Conservation (phyloP, 2,113 vertebrate species). For the Sialia sialis region DNA sequence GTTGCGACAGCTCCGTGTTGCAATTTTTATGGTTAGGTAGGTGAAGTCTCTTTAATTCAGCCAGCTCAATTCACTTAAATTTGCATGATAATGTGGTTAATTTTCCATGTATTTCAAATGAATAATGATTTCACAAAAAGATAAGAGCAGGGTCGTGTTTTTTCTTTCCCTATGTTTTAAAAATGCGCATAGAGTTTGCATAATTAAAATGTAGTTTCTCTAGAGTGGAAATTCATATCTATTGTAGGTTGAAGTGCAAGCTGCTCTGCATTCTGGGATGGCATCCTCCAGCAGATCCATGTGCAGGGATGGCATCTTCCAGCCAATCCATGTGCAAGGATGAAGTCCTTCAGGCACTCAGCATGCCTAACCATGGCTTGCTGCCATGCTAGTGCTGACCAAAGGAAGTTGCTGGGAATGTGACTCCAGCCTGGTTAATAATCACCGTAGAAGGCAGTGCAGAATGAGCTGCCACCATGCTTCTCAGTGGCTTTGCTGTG, state of each 20-base stretch:
- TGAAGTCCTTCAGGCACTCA: not conserved
- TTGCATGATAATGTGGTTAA: slow-evolving; percentile 57
- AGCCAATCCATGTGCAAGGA: not conserved
- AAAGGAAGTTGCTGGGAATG: not conserved
- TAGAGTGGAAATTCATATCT: not conserved
- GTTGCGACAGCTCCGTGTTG: not conserved
- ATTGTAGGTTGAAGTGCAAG: not conserved
- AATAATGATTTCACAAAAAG: slow-evolving; percentile 41
- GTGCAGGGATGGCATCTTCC: not conserved
- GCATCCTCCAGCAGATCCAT: not conserved
- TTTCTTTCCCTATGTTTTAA: not conserved
- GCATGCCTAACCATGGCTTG: not conserved
- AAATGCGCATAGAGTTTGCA: slow-evolving; percentile 28
- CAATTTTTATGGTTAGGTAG: slow-evolving; percentile 26
- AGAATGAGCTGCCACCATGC: fast-evolving
- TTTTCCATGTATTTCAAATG: slow-evolving; percentile 36
- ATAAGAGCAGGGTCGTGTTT: slow-evolving; percentile 9
- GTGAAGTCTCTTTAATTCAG: slow-evolving; percentile 40
- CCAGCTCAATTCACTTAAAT: slow-evolving; percentile 22
- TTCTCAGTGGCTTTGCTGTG: not conserved
- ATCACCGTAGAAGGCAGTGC: not conserved
- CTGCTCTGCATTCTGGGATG: not conserved
- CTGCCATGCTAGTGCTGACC: not conserved
- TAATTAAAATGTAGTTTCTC: slow-evolving; percentile 5
- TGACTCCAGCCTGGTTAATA: not conserved